Percentiles rank a stretch among this genome's conserved stretches.
Evolutionary conservation across 1,140 invertebrate genomes (phyloP).

Genomic region (Papilio aristodemus): DNA sequence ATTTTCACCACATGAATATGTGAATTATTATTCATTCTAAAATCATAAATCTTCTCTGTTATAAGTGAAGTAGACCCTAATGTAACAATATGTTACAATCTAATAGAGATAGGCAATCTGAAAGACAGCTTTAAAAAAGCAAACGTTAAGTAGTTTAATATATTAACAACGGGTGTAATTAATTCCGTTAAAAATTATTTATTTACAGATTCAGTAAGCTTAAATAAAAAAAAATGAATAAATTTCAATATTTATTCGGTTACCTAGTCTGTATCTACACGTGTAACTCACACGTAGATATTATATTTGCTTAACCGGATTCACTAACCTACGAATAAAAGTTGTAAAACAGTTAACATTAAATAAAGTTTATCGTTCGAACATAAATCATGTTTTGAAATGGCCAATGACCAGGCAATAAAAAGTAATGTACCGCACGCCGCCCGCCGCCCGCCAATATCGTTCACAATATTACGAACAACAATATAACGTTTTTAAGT

Average conservation of each 20-base stretch:
- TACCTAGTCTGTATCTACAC: too few relatives aligned
- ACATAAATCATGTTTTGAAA: conserved; percentile 21
- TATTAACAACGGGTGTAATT: too few relatives aligned
- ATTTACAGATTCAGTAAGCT: too few relatives aligned
- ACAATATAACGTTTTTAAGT: background rate
- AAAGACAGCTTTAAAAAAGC: too few relatives aligned
- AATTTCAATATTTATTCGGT: too few relatives aligned
- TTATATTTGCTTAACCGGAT: conserved; percentile 5
- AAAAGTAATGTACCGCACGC: conserved; percentile 3
- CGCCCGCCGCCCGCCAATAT: background rate
- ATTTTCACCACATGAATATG: conserved; percentile 17
- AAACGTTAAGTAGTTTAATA: too few relatives aligned
- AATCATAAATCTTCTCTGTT: background rate
- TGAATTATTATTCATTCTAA: background rate
- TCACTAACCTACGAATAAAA: conserved; percentile 3
- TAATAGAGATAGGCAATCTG: too few relatives aligned
- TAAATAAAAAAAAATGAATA: too few relatives aligned
- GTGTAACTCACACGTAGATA: too few relatives aligned
- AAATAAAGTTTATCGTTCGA: conserved; percentile 16
- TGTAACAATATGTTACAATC: too few relatives aligned
- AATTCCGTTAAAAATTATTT: too few relatives aligned
- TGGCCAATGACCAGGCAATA: conserved; percentile 17
- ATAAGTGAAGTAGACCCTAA: background rate
- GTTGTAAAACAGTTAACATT: conserved; percentile 11
- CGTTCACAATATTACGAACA: background rate